Base-by-base conservation (phyloP, 2,888 invertebrate species). In the Acronicta aceris region DNA sequence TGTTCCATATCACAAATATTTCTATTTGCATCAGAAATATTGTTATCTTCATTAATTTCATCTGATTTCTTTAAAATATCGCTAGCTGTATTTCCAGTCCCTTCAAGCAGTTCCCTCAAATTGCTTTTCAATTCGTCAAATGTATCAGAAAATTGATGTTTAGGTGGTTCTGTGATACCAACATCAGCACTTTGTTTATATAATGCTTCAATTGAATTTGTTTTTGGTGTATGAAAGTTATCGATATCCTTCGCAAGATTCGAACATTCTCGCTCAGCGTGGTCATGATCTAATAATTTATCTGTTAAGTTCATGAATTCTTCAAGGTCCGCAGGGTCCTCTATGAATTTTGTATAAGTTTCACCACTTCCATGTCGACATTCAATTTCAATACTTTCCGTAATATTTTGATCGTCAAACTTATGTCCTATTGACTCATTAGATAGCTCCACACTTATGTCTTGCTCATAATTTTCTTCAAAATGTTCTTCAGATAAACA, bases 271-370 rank as follows among this genome's bases (percentile, higher is more conserved):
- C 67, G 69, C 48, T 82, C 74, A 60, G 57, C 65, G 42, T 79
- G 78, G 41, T 87, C 81, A 51, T 76, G 77, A 59, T 71, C 83
- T 48, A 93, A 86, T 76, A 94, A 84, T 82, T 90, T 88, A 80
- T 94, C 91, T 43, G 94, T 94, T 45, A 94, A 73, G 62, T 81
- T 89, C 55, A 94, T 86, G 74, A 94, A 94, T 78, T 94, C 94
- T 69, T 93, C 91, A 68, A 94, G 85, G 73, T 92, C 91, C 13
- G 83, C 84, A 7, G 93, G 86, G 66, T 92, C 85, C 76, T 92
- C 93, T 10, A 91, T 89, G 64, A 92, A 93, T 80, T 94, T 94
- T 38, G 94, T 94, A 54, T 94, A 94, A 16, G 94, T 94, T 50
- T 93, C 93, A 43, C 94, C 90, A 76, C 94, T 94, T 3, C 93